Evolutionary conservation across 1,140 invertebrate genomes (phyloP), one percentile per base, ranked within the genome.

Genomic region (Radopholus similis): DNA sequence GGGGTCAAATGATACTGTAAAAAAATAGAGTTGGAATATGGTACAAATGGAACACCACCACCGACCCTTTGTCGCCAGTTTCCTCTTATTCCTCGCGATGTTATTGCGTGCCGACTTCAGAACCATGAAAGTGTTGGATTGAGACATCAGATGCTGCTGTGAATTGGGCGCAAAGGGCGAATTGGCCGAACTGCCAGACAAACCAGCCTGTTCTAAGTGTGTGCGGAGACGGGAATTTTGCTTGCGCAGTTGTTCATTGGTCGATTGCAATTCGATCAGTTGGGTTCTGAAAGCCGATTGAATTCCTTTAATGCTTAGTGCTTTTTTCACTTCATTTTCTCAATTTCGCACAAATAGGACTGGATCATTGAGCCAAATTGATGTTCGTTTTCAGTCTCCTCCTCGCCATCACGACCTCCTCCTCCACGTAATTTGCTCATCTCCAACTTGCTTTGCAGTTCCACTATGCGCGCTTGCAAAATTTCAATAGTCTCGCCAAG

Each of bases 401-500:
- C 28, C 15, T 21, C 0, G 37, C 5, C n/a, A n/a, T n/a, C n/a
- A n/a, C n/a, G n/a, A n/a, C n/a, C n/a, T n/a, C n/a, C n/a, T n/a
- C n/a, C n/a, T 54, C 18, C 51, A 15, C 11, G 30, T 32, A 54
- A 54, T 54, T 54, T 54, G 35, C 51, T 13, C 1, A 26, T 9
- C 67, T 71, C 68, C 32, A 21, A 15, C 54, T 67, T 34, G 57
- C 66, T 66, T 13, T 67, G 60, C 28, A 69, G 9, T 51, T 35
- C 57, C 15, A 64, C 32, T 34, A 40, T 30, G 21, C 49, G 35
- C 4, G 3, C 13, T 21, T 23, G 28, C 18, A 75, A 47, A 42
- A 64, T 87, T 65, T 95, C 91, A n/a, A 96, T 89, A 0, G 93
- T 95, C 77, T 93, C 91, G 78, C 92, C 90, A 85, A 96, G 87